Conservation (phyloP, 2,888 invertebrate species). For the Hedychridium roseum region DNA sequence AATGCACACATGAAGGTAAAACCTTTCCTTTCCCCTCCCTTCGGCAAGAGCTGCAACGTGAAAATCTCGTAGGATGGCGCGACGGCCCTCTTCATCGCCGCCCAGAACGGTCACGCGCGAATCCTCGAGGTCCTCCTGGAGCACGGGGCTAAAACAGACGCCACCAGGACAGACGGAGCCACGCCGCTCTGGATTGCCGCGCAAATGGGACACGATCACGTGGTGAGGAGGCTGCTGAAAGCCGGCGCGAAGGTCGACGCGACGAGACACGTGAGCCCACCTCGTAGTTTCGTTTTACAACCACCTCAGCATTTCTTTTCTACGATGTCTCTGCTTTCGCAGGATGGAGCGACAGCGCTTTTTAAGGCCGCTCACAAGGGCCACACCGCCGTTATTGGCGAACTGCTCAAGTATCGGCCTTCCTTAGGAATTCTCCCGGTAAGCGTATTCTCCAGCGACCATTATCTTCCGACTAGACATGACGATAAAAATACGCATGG, state of each 20-base stretch:
- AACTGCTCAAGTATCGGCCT: constrained; percentile 83
- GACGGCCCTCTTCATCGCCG: constrained; percentile 89
- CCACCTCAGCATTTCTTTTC: too few relatives aligned
- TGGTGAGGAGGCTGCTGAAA: constrained; percentile 79
- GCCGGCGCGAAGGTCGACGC: constrained; percentile 83
- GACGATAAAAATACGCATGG: not conserved
- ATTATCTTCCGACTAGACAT: not conserved
- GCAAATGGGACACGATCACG: constrained; percentile 92
- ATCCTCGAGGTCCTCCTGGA: constrained; percentile 77
- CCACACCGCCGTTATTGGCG: constrained; percentile 84
- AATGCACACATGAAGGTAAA: constrained; percentile 85
- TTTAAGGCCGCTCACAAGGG: constrained; percentile 97
- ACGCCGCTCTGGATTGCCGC: constrained; percentile 94
- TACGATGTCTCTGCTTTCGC: constrained; percentile 17
- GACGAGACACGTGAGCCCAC: constrained; percentile 76
- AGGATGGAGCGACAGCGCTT: constrained; percentile 93
- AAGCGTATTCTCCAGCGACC: constrained; percentile 52
- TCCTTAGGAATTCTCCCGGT: constrained; percentile 84
- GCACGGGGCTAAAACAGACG: constrained; percentile 78
- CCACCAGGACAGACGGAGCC: constrained; percentile 82
- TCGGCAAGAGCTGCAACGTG: too few relatives aligned
- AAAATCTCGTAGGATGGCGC: constrained; percentile 86
- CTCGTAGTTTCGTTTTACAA: too few relatives aligned
- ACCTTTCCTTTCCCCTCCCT: constrained; percentile 1
- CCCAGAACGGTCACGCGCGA: constrained; percentile 91